Evolutionary conservation across 2,113 vertebrate species (phyloP).

Genomic region (Conger conger): DNA sequence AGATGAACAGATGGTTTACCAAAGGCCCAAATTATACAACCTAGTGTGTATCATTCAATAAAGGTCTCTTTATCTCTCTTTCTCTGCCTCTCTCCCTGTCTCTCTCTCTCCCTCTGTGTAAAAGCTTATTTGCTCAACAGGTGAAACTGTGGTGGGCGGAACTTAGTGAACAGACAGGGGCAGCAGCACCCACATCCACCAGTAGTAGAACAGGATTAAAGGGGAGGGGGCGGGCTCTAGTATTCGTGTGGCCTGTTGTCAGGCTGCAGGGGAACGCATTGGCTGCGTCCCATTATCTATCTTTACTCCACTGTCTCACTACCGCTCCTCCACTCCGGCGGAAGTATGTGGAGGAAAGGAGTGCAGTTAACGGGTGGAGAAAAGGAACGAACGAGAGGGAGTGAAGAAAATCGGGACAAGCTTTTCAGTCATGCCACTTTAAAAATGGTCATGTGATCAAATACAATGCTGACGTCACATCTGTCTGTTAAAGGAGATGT

Average conservation of each 20-base stretch:
- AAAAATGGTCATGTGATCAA: too few species aligned
- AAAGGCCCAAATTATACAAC: background rate
- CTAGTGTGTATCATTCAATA: background rate
- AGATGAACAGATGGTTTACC: background rate
- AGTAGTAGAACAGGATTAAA: constrained; percentile 32
- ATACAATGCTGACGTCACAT: too few species aligned
- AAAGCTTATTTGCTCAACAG: background rate
- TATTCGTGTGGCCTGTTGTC: constrained; percentile 61
- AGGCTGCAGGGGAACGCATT: constrained; percentile 69
- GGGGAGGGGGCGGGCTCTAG: constrained; percentile 47
- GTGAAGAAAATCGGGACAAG: too few species aligned
- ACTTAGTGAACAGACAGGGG: constrained; percentile 21
- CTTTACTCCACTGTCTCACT: too few species aligned
- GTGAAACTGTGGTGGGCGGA: background rate
- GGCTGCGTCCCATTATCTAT: too few species aligned
- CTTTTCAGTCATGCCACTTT: too few species aligned
- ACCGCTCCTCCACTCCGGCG: too few species aligned
- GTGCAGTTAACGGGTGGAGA: too few species aligned
- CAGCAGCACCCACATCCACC: background rate
- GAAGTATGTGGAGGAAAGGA: too few species aligned
- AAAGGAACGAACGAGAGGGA: too few species aligned
- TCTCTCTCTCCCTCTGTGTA: background rate
- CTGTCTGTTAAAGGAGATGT: too few species aligned
- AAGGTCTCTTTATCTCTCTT: background rate
- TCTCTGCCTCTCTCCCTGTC: too few species aligned